Evolutionary conservation across 2,113 vertebrate genomes (phyloP), one percentile per base, ranked within the genome.

Genomic region (Shinisaurus crocodilurus): DNA sequence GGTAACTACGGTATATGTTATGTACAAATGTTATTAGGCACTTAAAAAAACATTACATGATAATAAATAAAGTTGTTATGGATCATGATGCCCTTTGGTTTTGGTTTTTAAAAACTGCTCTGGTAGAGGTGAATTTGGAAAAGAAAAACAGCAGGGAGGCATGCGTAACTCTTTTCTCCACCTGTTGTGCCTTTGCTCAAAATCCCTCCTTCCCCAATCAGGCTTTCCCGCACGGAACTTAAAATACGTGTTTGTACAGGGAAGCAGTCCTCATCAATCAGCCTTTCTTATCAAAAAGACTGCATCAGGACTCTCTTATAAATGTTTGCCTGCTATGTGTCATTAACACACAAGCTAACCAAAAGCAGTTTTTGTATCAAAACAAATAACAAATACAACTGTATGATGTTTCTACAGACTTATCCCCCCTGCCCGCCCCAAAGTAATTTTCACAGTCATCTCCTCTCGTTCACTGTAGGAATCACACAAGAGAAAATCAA

Each of bases 401-500:
- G 18, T 8, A 23, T 82, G 81, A 37, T 40, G 82, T 60, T n/a
- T n/a, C 80, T 43, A n/a, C 7, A 29, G 82, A 6, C 12, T 83
- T 0, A 82, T 50, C 29, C 23, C 43, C 8, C 4, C 10, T 2
- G 13, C n/a, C 18, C n/a, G n/a, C 34, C 25, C 23, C 8, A 67
- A 65, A 72, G n/a, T 87, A 63, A 43, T 67, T 65, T 79, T 87
- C 37, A 32, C 37, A 29, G 0, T 60, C 37, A 43, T 84, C 88
- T 40, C 63, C 48, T 88, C n/a, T 91, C 29, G n/a, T 84, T 45
- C 76, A 91, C 74, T 94, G 91, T 97, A 99, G 99, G 99, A 90
- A 99, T 99, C 97, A 99, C 99, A 5, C 99, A 99, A 94, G 99
- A 99, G 93, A 99, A 98, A 96, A 99, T 99, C 97, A 99, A 99